Evolutionary conservation across 2,888 invertebrate genomes (phyloP), one percentile per base, ranked within the genome.

Genomic region (Drosophila kokeensis): DNA sequence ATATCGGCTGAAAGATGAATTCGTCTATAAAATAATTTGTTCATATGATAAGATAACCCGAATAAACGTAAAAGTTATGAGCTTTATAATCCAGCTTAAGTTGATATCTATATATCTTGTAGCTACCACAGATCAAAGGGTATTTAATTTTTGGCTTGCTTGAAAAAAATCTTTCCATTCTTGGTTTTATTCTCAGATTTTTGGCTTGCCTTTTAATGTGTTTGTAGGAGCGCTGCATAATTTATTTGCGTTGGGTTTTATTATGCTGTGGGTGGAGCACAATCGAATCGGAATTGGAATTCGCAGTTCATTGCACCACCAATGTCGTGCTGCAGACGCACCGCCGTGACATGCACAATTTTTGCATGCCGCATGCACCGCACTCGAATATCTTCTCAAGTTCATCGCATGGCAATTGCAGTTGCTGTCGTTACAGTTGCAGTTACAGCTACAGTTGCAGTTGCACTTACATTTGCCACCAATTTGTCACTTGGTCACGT

Each of bases 401-500:
- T 84, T 84, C 84, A 83, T 76, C 70, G 78, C 79, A 72, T 71
- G 69, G 69, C 83, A 79, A 81, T 81, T 83, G 73, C 79, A 74
- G 88, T 70, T 78, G 73, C 61, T 27, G 63, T 36, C 52, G 63
- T 38, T 55, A 54, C 66, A 42, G 52, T 68, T 68, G 49, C 63
- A 21, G 45, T 45, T 45, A n/a, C 40, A 76, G 79, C 78, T 83
- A 70, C 81, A 78, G 85, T 77, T 84, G 70, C 59, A 21, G 63
- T 36, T 45, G 59, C 45, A 13, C 21, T 50, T 52, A 54, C 60
- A 49, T 40, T 68, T 68, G 58, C 63, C 57, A 70, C 88, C 88
- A 86, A 86, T 86, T 89, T 89, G 88, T 89, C 85, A 86, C 85
- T 86, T 86, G 88, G 83, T 86, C 86, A 86, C 90, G 86, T 90